These are phyloP conservation scores for Pavo muticus DNA, from an alignment of 2,113 vertebrate genomes.

Conservation along the genomic window DNA sequence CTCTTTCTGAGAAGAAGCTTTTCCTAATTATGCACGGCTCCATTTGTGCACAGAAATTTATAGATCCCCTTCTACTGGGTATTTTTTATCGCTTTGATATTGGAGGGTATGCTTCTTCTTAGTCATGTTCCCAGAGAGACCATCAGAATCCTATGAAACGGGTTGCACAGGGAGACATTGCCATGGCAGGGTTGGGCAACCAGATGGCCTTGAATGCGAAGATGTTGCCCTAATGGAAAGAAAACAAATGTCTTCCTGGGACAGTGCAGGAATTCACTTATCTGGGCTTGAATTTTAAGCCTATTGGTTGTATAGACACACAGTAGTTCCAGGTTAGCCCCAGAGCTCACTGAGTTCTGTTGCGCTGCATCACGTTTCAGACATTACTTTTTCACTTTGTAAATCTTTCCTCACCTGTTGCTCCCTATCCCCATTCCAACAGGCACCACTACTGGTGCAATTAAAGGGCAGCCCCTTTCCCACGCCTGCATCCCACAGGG, in stretches of 20 bases:
- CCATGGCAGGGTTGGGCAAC: background rate
- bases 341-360: background rate
- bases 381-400: background rate
- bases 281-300: background rate
- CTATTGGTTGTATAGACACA: background rate
- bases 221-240: background rate
- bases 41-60: background rate
- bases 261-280: background rate
- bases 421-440: background rate
- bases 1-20: no score
- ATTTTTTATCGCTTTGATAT: background rate
- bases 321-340: background rate
- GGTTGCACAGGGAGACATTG: background rate
- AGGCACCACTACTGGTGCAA: background rate
- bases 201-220: background rate
- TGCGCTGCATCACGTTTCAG: background rate
- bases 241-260: background rate
- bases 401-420: background rate
- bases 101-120: background rate
- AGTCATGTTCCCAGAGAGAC: background rate
- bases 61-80: background rate
- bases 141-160: background rate
- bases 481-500: background rate
- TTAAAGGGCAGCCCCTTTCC: constrained; percentile 6
- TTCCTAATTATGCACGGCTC: no score